Conservation (phyloP, 2,113 vertebrate genomes). For the Oncorhynchus nerka region DNA sequence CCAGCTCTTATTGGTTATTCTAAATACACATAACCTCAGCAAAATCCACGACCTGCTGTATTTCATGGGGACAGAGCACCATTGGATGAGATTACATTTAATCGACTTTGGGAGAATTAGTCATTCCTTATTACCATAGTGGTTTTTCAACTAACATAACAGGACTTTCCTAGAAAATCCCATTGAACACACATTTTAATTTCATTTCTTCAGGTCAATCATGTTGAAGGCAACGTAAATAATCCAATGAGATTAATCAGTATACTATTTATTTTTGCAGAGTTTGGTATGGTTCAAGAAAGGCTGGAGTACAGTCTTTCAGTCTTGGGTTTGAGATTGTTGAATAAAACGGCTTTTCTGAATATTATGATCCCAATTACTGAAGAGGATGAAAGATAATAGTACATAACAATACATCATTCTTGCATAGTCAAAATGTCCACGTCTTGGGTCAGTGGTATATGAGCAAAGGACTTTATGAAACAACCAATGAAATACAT, state of each 20-base stretch:
- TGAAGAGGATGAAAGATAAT: conserved; percentile 3
- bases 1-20: conserved; percentile 69
- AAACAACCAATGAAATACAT: background rate
- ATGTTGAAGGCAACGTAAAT: conserved; percentile 71
- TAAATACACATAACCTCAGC: conserved; percentile 46
- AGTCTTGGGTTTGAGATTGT: conserved; percentile 43
- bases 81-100: conserved; percentile 67
- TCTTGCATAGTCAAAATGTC: no score
- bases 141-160: conserved; percentile 62
- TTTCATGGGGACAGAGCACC: conserved; percentile 24
- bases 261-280: conserved; percentile 45
- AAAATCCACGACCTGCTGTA: conserved; percentile 12
- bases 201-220: conserved; percentile 69
- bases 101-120: conserved; percentile 78
- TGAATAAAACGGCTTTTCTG: background rate
- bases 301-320: conserved; percentile 22
- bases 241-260: conserved; percentile 75
- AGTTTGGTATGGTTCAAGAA: conserved; percentile 12
- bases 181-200: conserved; percentile 72
- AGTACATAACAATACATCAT: background rate
- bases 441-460: no score
- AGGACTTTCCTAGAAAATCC: conserved; percentile 77
- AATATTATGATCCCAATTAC: conserved; percentile 56
- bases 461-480: background rate
- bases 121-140: conserved; percentile 72